These are phyloP conservation scores for Channallabes apus DNA, from an alignment of 2,797 vertebrate genomes.

Conservation along the genomic window DNA sequence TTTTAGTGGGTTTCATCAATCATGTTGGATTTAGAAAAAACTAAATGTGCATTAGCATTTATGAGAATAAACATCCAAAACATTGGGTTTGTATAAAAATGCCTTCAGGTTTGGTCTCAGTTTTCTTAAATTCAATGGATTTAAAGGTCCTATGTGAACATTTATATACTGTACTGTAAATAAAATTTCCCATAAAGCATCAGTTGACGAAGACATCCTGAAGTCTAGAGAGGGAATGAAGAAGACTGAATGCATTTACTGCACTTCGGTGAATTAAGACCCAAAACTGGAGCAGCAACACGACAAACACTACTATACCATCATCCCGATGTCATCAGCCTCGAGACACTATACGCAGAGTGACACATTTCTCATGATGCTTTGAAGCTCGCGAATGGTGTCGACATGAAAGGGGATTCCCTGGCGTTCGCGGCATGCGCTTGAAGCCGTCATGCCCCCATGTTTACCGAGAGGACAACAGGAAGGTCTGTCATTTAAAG, in stretches of 20 bases:
- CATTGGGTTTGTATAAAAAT: neutral
- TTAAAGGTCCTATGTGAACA: too few species aligned
- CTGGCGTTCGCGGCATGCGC: constrained; percentile 37
- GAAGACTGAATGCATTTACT: too few species aligned
- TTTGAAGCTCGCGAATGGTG: constrained; percentile 41
- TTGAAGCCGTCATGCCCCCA: neutral
- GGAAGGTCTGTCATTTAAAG: neutral
- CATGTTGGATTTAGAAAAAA: neutral
- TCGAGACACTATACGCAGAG: neutral
- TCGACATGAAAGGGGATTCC: constrained; percentile 41
- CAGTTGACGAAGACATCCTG: neutral
- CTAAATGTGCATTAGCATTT: neutral
- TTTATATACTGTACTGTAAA: too few species aligned
- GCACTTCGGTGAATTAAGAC: neutral
- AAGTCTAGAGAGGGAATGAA: neutral
- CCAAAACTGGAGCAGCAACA: neutral
- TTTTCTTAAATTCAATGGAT: neutral
- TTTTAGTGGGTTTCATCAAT: neutral
- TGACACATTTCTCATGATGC: constrained; percentile 12
- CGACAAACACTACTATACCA: neutral
- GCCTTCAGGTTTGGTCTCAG: neutral
- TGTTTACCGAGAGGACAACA: constrained; percentile 10
- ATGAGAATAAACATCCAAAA: neutral
- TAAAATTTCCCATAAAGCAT: neutral
- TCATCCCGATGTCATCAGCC: neutral